These are phyloP conservation scores for Artemia sinica DNA, from an alignment of 2,888 invertebrate genomes.

Conservation along the genomic window DNA sequence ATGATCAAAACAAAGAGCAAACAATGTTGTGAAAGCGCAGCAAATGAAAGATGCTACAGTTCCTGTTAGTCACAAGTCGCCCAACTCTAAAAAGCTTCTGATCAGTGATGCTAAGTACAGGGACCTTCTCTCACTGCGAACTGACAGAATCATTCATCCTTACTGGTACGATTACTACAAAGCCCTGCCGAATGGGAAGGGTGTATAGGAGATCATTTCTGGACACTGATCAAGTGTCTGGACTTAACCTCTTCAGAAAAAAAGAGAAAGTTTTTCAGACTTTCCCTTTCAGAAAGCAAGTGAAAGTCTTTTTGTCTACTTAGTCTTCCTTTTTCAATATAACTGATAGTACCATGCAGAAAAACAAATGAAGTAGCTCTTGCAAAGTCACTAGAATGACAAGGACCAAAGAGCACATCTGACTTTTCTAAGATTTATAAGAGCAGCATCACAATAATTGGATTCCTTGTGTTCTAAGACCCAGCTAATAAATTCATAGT, in stretches of 20 bases:
- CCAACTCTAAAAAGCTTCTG: too few species aligned
- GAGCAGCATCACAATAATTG: too few species aligned
- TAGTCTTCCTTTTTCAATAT: slow-evolving; percentile 1
- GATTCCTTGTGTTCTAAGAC: too few species aligned
- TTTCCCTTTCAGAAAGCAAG: slow-evolving; percentile 1
- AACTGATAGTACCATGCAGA: not conserved
- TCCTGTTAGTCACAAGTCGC: too few species aligned
- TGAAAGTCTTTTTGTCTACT: slow-evolving; percentile 9
- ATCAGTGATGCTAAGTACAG: not conserved
- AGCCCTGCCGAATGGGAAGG: slow-evolving; percentile 7
- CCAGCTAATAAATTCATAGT: too few species aligned
- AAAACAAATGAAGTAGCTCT: slow-evolving; percentile 6
- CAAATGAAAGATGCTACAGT: too few species aligned
- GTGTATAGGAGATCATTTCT: slow-evolving; percentile 6
- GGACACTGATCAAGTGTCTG: not conserved
- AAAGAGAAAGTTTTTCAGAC: too few species aligned
- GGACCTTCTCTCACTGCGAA: slow-evolving; percentile 1
- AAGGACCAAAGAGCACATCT: slow-evolving; percentile 12
- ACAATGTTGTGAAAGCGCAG: too few species aligned
- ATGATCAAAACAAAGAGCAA: too few species aligned
- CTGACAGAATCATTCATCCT: slow-evolving; percentile 12
- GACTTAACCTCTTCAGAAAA: too few species aligned
- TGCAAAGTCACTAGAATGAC: slow-evolving; percentile 1
- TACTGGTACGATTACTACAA: slow-evolving; percentile 1
- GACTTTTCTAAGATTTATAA: too few species aligned